phyloP scores from a whole-genome alignment of 2,888 invertebrate genomes.

The Tenthredo livida region DNA sequence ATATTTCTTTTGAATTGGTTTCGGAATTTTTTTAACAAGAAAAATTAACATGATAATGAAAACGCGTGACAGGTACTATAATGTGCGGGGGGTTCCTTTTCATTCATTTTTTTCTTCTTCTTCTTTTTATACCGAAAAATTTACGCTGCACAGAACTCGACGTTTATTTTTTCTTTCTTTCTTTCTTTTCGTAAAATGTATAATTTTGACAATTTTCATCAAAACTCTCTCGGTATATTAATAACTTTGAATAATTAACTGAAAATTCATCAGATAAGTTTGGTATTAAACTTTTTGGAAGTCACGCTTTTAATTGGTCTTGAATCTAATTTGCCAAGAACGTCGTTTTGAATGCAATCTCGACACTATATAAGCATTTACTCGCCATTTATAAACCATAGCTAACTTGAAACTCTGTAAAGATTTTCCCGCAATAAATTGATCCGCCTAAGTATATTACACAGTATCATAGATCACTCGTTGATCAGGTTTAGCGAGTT shows the following conservation, averaged over 20 bases:
- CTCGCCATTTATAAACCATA: background rate
- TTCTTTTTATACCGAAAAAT: background rate
- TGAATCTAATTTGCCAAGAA: conserved; percentile 3
- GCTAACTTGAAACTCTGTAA: background rate
- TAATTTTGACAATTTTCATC: background rate
- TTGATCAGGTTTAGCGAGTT: background rate
- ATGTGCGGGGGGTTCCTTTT: background rate
- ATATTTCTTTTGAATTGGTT: background rate
- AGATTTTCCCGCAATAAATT: background rate
- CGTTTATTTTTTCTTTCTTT: background rate
- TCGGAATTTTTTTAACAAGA: background rate
- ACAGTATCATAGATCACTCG: background rate
- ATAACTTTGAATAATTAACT: background rate
- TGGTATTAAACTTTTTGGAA: background rate
- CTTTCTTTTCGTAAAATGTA: background rate
- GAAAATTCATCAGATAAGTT: background rate
- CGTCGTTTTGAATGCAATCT: background rate
- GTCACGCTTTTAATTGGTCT: background rate
- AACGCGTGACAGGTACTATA: background rate
- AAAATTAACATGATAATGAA: conserved; percentile 13
- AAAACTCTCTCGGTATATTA: background rate
- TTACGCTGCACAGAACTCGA: background rate
- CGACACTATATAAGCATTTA: too few species aligned
- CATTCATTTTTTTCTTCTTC: background rate
- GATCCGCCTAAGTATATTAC: background rate